Conservation (phyloP, 2,888 invertebrate genomes). For the Stenolophus ochropezus region DNA sequence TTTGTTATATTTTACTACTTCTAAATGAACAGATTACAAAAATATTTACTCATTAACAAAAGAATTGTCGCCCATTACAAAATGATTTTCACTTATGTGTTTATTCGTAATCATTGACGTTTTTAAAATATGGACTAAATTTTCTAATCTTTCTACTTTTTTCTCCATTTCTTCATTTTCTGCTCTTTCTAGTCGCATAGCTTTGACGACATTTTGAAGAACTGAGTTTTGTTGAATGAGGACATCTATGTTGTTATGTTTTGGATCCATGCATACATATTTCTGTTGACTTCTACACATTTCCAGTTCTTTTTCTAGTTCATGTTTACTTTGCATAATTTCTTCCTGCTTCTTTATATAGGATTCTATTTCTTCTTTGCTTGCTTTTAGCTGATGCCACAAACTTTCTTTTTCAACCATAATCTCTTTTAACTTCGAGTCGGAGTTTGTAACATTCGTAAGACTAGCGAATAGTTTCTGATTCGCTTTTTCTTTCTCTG, state of each 20-base stretch:
- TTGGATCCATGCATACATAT: constrained; percentile 49
- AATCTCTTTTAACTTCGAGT: constrained; percentile 38
- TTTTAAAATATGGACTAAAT: constrained; percentile 59
- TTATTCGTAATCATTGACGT: constrained; percentile 11
- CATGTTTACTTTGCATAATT: constrained; percentile 44
- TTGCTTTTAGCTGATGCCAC: constrained; percentile 26
- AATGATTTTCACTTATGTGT: not conserved
- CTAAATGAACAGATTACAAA: too few relatives aligned
- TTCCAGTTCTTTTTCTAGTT: constrained; percentile 39
- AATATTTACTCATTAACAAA: not conserved
- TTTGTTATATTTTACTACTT: too few relatives aligned
- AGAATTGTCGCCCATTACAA: not conserved
- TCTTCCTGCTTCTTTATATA: constrained; percentile 18
- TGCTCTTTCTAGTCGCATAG: constrained; percentile 62
- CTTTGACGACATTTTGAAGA: constrained; percentile 64
- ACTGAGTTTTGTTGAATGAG: constrained; percentile 63
- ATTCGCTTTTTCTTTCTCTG: constrained; percentile 35
- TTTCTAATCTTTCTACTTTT: constrained; percentile 62
- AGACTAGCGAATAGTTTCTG: too few relatives aligned
- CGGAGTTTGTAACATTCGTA: too few relatives aligned
- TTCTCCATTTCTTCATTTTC: constrained; percentile 56
- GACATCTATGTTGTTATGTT: constrained; percentile 61
- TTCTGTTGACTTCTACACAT: not conserved
- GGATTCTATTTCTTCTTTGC: constrained; percentile 1
- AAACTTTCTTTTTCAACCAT: constrained; percentile 30